Evolutionary conservation across 2,797 vertebrate species (phyloP), one percentile per base, ranked within the genome.

Genomic region (Ptychadena robeensis): DNA sequence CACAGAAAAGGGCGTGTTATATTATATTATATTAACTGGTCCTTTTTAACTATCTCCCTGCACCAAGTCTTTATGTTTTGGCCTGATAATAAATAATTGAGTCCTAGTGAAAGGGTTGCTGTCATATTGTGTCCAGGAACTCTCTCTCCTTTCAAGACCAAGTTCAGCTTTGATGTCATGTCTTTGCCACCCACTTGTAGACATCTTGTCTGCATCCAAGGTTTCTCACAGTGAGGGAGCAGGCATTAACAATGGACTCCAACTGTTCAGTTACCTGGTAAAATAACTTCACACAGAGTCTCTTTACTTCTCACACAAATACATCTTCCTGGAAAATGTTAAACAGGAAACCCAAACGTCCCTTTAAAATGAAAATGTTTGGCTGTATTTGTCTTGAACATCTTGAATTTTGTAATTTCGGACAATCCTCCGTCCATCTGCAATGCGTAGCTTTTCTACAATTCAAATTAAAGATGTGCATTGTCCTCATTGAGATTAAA

Each of bases 141-240:
- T 59, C 73, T 31, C 34, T 67, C 65, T 57, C 31, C 71, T 70
- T 80, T 66, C 40, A 83, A 79, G 65, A 37, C 63, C 15, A 64
- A 79, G 34, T 11, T 14, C 25, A 14, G 44, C 77, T 85, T 85
- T 85, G 78, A 85, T 85, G 78, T 85, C 30, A 70, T 10, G 25
- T 61, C 34, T 61, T 59, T 63, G 32, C 48, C 53, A 71, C 79
- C 63, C 48, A 22, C 48, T 76, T 80, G 65, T 44, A 85, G 83
- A 85, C 83, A 80, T 70, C 72, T 76, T 70, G 83, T 85, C 83
- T 85, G 79, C 71, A 28, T 40, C 38, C 14, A 35, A 11, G 30
- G 10, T 40, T 66, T 35, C 53, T 53, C 71, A 85, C 83, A 85
- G 74, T 57, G 66, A 70, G 66, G 66, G 75, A 53, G 37, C 53